Evolutionary conservation across 1,140 invertebrate species (phyloP), one percentile per base, ranked within the genome.

Genomic region (Cryptotermes secundus): DNA sequence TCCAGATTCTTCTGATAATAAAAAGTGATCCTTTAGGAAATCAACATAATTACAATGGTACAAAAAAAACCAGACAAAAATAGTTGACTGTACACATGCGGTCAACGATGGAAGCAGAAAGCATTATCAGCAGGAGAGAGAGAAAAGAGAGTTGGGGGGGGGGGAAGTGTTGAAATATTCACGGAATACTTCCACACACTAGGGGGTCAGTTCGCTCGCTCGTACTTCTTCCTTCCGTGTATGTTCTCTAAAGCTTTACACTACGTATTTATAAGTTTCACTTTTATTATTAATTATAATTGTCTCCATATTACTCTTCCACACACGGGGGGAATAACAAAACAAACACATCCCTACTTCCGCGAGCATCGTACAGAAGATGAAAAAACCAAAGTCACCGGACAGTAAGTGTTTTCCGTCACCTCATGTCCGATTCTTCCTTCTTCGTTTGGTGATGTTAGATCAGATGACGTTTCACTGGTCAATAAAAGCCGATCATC

Each of bases 101-200:
- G 59, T 84, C 83, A 80, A 72, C 72, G 72, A 72, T 80, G 79
- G 84, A 84, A 84, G 84, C 84, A 79, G 53, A 84, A 83, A 84
- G 84, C 84, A 82, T 84, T 59, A 36, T 42, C 79, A 80, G 84
- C 24, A 45, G 38, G 42, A 38, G 72, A 83, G 34, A 83, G 72
- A 53, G 53, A 80, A 35, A 22, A 12, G 19, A 59, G 4, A 14
- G 10, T 9, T 12, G 26, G 7, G 4, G 59, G 59, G 26, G 59
- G 31, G 7, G 36, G 34, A 83, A 81, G 84, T 45, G 80, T 53
- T 59, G 80, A 84, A 84, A 84, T 84, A 84, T 84, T 84, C 84
- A 84, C 80, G 59, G 84, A 84, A 84, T 84, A 84, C 84, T 84
- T 84, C 72, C 80, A 84, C 80, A 84, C 84, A 35, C n/a, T 84